phyloP scores from a whole-genome alignment of 2,888 invertebrate genomes.

The Diplazon laetatorius region DNA sequence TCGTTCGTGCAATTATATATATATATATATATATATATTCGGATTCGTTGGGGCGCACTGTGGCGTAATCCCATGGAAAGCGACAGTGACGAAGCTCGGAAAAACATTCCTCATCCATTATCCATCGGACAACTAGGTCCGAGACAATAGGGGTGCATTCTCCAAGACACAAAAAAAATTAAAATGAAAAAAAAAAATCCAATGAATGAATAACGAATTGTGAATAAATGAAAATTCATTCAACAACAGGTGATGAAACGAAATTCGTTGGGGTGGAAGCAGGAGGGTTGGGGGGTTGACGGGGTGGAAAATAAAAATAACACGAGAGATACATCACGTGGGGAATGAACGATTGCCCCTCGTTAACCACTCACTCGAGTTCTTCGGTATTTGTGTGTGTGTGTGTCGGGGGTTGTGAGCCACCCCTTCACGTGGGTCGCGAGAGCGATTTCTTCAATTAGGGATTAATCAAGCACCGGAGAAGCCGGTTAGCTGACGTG shows the following conservation, averaged over 20 bases:
- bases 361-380: constrained; percentile 21
- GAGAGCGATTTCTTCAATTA: constrained; percentile 62
- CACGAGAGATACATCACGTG: not conserved
- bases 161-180: not conserved
- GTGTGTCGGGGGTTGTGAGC: no score
- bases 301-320: not conserved
- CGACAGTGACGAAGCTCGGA: not conserved
- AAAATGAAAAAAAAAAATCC: not conserved
- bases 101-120: constrained; percentile 1
- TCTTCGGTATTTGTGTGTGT: no score
- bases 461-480: constrained; percentile 54
- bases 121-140: not conserved
- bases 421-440: constrained; percentile 25
- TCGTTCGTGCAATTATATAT: not conserved
- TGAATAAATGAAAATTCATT: not conserved
- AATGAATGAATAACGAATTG: not conserved
- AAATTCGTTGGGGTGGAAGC: not conserved
- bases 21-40: no score
- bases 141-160: not conserved
- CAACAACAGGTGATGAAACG: no score
- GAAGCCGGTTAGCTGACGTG: constrained; percentile 44
- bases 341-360: constrained; percentile 36
- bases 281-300: not conserved
- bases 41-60: constrained; percentile 23
- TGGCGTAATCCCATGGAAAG: not conserved